Base-by-base conservation (phyloP, 1,140 invertebrate species). In the Caenorhabditis tropicalis region DNA sequence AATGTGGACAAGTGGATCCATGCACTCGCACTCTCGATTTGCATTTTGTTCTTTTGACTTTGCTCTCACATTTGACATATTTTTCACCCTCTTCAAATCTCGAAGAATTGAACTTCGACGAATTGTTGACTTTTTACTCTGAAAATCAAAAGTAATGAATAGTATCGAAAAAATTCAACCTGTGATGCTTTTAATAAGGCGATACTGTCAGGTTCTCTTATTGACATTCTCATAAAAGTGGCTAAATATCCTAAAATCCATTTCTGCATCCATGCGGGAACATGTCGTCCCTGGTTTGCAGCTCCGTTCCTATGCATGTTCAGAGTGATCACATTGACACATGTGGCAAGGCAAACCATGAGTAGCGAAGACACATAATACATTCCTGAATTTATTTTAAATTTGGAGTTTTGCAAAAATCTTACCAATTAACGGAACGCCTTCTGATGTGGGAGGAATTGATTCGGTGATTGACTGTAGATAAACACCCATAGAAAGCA, bases 351-450 rank as follows among this genome's bases (percentile, higher is more conserved):
- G 0, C 95, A 95, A 16, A 96, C 95, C 82, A 96, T 93, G 88
- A 95, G 96, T 87, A 96, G 96, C 88, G 95, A 96, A 1, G 96
- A 95, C 27, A 95, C 95, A 89, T 96, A 97, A 91, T 96, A 96
- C 85, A 96, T 92, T 92, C 95, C 95, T 85, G 39, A 51, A 83
- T 12, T 43, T n/a, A 10, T 19, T 10, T 21, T 81, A 24, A 21
- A 21, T 6, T 81, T 3, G 0, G 19, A 7, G 27, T 3, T 33
- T 79, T 15, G 24, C 46, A 4, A 5, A 21, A 79, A 39, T 83
- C 94, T 94, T 93, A 96, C 95, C 96, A 88, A 97, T 96, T 29
- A 97, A 92, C 2, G 96, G 96, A 46, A 93, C 90, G 1, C 95
- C 95, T 91, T 96, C 96, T 88, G 96, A 95, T 1, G 95, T 96